These are phyloP conservation scores for Ericerus pela DNA, from an alignment of 1,140 invertebrate species.

Conservation along the genomic window DNA sequence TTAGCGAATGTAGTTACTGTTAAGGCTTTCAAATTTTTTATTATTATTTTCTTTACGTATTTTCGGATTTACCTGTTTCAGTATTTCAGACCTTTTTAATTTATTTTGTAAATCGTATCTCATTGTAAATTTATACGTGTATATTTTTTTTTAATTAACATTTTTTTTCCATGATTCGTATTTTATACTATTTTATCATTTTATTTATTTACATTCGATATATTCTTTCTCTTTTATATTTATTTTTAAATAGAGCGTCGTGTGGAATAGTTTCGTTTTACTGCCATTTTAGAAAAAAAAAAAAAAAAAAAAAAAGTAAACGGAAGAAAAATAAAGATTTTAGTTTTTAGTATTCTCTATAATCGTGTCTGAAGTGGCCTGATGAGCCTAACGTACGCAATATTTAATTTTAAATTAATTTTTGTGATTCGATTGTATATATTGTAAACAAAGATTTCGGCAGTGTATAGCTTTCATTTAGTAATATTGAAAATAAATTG, in stretches of 20 bases:
- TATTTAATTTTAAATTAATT: neutral
- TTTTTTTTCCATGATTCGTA: conserved; percentile 8
- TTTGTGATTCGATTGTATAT: conserved; percentile 5
- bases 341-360: no score
- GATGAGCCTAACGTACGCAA: neutral
- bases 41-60: neutral
- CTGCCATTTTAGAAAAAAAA: conserved; percentile 1
- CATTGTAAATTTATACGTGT: conserved; percentile 5
- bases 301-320: neutral
- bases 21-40: neutral
- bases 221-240: neutral
- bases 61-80: conserved; percentile 1
- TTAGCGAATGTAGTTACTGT: no score
- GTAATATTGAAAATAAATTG: conserved; percentile 9
- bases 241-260: conserved; percentile 2
- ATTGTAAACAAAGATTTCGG: conserved; percentile 8
- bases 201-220: conserved; percentile 3
- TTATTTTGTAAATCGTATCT: conserved; percentile 1
- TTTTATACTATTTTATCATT: conserved; percentile 7
- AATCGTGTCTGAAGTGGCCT: neutral
- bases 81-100: neutral
- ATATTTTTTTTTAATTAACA: conserved; percentile 4
- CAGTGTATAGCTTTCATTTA: conserved; percentile 9
- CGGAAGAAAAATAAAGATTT: neutral
- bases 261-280: neutral